Evolutionary conservation across 2,113 vertebrate genomes (phyloP).

Genomic region (Semnopithecus entellus): DNA sequence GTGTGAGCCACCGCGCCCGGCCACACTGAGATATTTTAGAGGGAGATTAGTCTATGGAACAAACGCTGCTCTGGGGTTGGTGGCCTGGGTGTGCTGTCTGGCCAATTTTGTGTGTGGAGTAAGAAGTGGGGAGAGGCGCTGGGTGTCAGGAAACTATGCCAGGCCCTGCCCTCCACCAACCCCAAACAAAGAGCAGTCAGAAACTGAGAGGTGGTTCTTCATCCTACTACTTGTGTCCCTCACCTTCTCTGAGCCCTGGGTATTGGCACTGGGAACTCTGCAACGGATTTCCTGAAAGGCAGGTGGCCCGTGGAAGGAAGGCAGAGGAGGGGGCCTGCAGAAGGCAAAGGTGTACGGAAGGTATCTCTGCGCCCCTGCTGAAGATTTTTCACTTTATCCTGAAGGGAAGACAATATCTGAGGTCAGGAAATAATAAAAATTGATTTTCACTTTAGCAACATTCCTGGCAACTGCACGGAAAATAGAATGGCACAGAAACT

Average conservation of each 20-base stretch:
- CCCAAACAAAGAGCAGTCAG: not conserved
- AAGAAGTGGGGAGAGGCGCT: not conserved
- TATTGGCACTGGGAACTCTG: not conserved
- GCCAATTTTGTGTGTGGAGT: not conserved
- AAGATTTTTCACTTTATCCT: not conserved
- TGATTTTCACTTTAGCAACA: not conserved
- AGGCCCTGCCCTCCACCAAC: not conserved
- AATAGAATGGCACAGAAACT: not conserved
- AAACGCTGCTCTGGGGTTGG: not conserved
- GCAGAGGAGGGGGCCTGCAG: not conserved
- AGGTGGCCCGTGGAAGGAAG: not conserved
- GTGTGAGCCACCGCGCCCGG: no score
- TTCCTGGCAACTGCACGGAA: not conserved
- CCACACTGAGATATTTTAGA: not conserved
- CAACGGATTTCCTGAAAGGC: not conserved
- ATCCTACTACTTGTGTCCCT: not conserved
- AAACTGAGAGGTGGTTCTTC: not conserved
- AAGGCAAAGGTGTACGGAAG: not conserved
- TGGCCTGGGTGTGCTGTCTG: not conserved
- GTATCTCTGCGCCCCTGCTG: not conserved
- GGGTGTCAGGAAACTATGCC: no score
- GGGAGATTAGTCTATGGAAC: not conserved
- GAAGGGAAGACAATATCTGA: not conserved
- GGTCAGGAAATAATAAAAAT: not conserved
- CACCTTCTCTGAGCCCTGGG: not conserved